Conservation (phyloP, 2,888 invertebrate species). For the Ornithoptera alexandrae region DNA sequence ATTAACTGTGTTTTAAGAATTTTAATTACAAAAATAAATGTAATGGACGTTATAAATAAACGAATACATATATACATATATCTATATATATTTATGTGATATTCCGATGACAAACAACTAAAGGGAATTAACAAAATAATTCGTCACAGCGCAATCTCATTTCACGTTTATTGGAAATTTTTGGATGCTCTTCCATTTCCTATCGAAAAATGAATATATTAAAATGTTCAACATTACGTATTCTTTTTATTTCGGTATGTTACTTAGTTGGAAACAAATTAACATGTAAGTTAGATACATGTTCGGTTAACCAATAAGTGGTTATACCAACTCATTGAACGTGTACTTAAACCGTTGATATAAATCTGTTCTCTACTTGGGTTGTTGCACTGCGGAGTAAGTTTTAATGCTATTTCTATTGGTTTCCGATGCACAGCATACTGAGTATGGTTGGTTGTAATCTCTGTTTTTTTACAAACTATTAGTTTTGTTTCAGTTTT, state of each 20-base stretch:
- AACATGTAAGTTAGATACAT: slow-evolving; percentile 15
- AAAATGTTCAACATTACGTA: slow-evolving; percentile 40
- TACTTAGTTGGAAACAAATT: slow-evolving; percentile 8
- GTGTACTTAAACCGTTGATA: slow-evolving; percentile 41
- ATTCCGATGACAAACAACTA: slow-evolving; percentile 30
- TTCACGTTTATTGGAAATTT: slow-evolving; percentile 49
- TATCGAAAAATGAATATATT: slow-evolving; percentile 49
- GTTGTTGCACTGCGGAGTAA: slow-evolving; percentile 6
- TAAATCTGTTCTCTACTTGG: slow-evolving; percentile 18
- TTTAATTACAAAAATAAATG: slow-evolving; percentile 4
- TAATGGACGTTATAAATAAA: slow-evolving; percentile 16
- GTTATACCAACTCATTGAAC: slow-evolving; percentile 60
- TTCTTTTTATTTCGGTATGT: slow-evolving; percentile 40
- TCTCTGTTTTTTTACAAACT: not conserved
- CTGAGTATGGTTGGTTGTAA: not conserved
- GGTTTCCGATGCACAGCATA: not conserved
- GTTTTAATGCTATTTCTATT: slow-evolving; percentile 7
- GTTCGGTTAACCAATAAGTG: slow-evolving; percentile 49
- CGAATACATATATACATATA: not conserved
- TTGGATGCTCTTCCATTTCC: slow-evolving; percentile 51
- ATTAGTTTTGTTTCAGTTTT: not conserved
- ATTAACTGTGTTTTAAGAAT: not conserved
- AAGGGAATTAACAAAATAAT: slow-evolving; percentile 52
- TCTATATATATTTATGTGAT: slow-evolving; percentile 17
- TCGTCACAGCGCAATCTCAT: slow-evolving; percentile 52